These are phyloP conservation scores for Chionis minor DNA, from an alignment of 2,113 vertebrate genomes.

Conservation along the genomic window DNA sequence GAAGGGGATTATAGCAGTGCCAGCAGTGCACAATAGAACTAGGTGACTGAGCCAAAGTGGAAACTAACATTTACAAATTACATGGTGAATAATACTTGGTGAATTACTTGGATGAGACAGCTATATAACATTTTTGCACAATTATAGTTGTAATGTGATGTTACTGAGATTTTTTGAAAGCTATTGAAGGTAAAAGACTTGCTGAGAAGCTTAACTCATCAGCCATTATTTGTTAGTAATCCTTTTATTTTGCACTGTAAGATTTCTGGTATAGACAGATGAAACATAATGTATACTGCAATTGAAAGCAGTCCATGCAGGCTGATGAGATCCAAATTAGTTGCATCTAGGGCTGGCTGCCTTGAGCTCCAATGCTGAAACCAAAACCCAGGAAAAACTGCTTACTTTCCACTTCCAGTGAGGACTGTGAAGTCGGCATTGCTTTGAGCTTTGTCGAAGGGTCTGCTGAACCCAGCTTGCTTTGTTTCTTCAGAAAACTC, in stretches of 20 bases:
- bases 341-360: background rate
- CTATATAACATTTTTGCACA: background rate
- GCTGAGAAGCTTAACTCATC: background rate
- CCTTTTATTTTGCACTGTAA: background rate
- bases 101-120: background rate
- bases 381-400: background rate
- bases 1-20: background rate
- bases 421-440: background rate
- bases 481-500: background rate
- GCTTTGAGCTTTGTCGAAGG: background rate
- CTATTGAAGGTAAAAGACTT: background rate
- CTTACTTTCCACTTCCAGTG: background rate
- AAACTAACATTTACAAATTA: background rate
- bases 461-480: background rate
- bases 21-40: background rate
- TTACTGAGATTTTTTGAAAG: background rate
- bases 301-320: background rate
- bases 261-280: background rate
- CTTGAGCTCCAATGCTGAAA: background rate
- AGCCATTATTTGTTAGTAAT: background rate
- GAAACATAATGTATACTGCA: background rate
- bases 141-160: background rate
- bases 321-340: conserved; percentile 14
- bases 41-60: background rate
- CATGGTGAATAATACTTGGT: background rate